Evolutionary conservation across 2,888 invertebrate species (phyloP).

Genomic region (Eristalinus aeneus): DNA sequence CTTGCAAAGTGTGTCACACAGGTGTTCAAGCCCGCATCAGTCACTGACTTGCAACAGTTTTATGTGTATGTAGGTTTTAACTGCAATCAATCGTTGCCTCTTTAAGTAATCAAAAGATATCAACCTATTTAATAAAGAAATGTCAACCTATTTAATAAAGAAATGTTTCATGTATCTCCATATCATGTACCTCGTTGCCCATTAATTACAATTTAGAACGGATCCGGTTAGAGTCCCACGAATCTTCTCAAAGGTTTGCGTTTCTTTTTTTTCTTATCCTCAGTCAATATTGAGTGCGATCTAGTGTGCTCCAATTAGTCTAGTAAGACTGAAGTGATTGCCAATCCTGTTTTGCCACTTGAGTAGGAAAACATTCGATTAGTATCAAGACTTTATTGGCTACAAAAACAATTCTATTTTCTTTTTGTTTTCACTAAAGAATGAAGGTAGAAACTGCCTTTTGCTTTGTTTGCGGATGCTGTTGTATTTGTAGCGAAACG

Average conservation of each 20-base stretch:
- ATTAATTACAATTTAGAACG: conserved; percentile 36
- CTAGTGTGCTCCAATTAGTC: conserved; percentile 57
- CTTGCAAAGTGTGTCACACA: too few relatives aligned
- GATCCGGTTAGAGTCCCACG: conserved; percentile 30
- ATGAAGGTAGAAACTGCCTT: neutral
- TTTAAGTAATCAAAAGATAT: neutral
- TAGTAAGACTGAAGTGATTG: conserved; percentile 52
- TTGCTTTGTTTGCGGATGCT: neutral
- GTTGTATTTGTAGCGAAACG: neutral
- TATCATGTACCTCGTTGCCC: neutral
- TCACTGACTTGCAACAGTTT: neutral
- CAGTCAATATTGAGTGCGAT: conserved; percentile 36
- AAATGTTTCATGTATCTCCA: neutral
- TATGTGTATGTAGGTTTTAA: neutral
- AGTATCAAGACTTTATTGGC: neutral
- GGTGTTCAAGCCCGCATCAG: neutral
- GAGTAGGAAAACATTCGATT: neutral
- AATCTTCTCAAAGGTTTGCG: conserved; percentile 2
- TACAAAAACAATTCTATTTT: conserved; percentile 1
- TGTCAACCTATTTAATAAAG: too few relatives aligned
- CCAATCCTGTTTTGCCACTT: conserved; percentile 39
- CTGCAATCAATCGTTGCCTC: neutral
- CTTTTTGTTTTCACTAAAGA: neutral
- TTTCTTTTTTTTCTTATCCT: neutral
- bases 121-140: conserved; percentile 9